A percentile compares a stretch with the other conserved stretches of the same genome.
phyloP scores from a whole-genome alignment of 2,113 vertebrate species.

The Psammodynastes pulverulentus region DNA sequence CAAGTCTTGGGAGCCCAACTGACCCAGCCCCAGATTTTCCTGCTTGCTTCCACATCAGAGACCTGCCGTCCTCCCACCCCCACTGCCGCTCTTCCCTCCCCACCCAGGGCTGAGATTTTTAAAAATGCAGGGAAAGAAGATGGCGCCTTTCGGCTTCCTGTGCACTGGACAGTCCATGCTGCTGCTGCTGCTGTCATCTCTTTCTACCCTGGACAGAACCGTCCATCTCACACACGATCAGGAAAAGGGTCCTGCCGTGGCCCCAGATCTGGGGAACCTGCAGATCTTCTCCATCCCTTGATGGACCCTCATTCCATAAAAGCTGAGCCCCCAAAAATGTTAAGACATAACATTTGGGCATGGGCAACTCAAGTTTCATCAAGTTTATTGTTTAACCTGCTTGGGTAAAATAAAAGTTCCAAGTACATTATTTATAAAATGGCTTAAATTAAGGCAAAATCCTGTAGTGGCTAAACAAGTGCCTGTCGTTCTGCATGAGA shows the following conservation, averaged over 20 bases:
- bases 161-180: background rate
- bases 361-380: background rate
- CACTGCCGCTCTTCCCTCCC: too few species aligned
- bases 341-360: background rate
- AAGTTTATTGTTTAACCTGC: constrained; percentile 34
- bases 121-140: background rate
- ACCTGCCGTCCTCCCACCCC: too few species aligned
- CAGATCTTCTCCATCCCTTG: background rate
- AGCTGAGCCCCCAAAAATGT: background rate
- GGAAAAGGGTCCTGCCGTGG: background rate
- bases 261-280: too few species aligned
- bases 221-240: too few species aligned
- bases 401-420: constrained; percentile 17
- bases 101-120: background rate
- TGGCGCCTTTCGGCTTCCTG: background rate
- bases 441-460: constrained; percentile 59
- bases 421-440: constrained; percentile 40
- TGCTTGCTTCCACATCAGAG: too few species aligned
- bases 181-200: background rate
- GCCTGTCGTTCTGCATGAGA: constrained; percentile 26
- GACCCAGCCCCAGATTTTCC: background rate
- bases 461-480: constrained; percentile 37
- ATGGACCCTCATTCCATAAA: background rate
- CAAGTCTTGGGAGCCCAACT: background rate
- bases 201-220: background rate